These are phyloP conservation scores for Doryteuthis pealeii DNA, from an alignment of 1,140 invertebrate genomes.

Conservation along the genomic window DNA sequence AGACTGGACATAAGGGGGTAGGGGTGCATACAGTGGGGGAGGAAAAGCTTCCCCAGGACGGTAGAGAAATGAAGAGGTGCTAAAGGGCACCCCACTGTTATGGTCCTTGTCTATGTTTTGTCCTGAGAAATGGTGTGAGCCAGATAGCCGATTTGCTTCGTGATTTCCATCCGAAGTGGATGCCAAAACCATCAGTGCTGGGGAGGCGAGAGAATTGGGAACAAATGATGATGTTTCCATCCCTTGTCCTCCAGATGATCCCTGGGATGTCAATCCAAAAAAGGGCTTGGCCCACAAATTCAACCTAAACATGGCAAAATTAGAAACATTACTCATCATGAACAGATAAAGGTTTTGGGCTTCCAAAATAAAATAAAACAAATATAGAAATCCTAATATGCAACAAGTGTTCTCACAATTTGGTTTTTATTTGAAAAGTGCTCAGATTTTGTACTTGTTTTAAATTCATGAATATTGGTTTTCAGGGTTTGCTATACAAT, in stretches of 20 bases:
- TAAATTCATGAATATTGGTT: too few relatives aligned
- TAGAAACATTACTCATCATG: constrained; percentile 34
- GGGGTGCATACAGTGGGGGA: constrained; percentile 47
- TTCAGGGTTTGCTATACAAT: too few relatives aligned
- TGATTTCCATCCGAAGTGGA: constrained; percentile 73
- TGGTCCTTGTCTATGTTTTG: constrained; percentile 45
- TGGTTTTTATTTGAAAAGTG: too few relatives aligned
- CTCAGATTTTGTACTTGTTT: too few relatives aligned
- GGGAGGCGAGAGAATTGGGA: constrained; percentile 74
- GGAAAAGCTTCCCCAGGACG: constrained; percentile 49
- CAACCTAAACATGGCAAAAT: constrained; percentile 56
- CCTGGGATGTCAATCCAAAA: constrained; percentile 37
- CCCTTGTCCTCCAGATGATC: constrained; percentile 26
- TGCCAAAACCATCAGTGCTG: constrained; percentile 76
- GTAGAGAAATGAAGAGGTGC: constrained; percentile 47
- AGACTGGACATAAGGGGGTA: constrained; percentile 46
- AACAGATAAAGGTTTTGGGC: background rate
- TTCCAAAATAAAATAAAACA: too few relatives aligned
- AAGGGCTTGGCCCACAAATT: constrained; percentile 58
- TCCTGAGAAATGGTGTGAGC: constrained; percentile 39
- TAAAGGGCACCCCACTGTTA: constrained; percentile 34
- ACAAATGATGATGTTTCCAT: constrained; percentile 73
- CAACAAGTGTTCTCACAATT: too few relatives aligned
- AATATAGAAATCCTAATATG: too few relatives aligned
- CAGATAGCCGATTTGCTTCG: constrained; percentile 61